Evolutionary conservation across 2,797 vertebrate species (phyloP).

Genomic region (Lacerta agilis): DNA sequence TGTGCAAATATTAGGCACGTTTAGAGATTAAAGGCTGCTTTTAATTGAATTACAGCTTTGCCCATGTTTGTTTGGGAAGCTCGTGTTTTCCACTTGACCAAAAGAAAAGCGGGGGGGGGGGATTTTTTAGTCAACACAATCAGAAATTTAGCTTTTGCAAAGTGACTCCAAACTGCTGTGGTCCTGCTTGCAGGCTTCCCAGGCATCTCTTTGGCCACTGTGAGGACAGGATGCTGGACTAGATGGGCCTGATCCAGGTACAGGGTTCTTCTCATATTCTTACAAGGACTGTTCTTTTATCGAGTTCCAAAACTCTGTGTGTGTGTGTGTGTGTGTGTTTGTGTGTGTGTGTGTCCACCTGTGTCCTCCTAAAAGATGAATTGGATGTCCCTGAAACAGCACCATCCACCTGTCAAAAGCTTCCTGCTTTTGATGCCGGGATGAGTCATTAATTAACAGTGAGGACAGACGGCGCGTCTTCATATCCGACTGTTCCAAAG

Average conservation of each 20-base stretch:
- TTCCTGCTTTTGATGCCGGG: not conserved
- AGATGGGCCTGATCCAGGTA: too few species aligned
- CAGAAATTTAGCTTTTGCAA: not conserved
- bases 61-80: not conserved
- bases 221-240: not conserved
- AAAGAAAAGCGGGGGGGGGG: not conserved
- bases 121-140: not conserved
- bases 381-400: not conserved
- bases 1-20: not conserved
- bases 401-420: not conserved
- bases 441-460: not conserved
- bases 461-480: not conserved
- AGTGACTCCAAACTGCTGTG: too few species aligned
- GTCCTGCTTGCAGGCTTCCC: not conserved
- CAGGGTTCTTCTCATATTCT: too few species aligned
- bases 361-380: not conserved
- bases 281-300: not conserved
- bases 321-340: too few species aligned
- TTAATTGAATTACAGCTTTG: not conserved
- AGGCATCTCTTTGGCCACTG: too few species aligned
- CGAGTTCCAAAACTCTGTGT: not conserved
- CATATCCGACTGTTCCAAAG: not conserved
- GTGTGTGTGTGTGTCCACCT: not conserved
- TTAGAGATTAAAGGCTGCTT: conserved; percentile 12
- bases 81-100: not conserved